Evolutionary conservation across 2,797 vertebrate genomes (phyloP), one percentile per base, ranked within the genome.

Genomic region (Mustela erminea): DNA sequence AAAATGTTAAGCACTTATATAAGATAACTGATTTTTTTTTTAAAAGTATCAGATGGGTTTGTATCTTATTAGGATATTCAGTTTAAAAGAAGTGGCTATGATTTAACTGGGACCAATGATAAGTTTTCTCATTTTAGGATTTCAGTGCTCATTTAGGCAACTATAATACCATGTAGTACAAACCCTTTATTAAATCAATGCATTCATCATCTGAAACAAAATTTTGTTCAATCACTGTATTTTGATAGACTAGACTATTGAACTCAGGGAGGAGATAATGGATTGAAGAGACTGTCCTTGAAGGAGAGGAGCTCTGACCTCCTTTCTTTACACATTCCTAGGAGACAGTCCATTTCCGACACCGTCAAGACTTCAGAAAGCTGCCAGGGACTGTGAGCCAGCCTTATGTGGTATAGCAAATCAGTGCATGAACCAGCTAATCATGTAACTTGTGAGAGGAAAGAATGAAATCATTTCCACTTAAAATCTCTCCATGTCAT

Each of bases 141-240:
- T 98, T 98, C 97, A 97, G 95, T 97, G 97, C 96, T 98, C 98
- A 97, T 98, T 98, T 98, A 94, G 80, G 96, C 88, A 98, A 98
- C 98, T 97, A 95, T 97, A 96, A 97, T 81, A 90, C 77, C 96
- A 94, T 96, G 68, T 83, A 96, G 89, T 89, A 98, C 96, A 98
- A 98, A 97, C 86, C 89, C 93, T 96, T 96, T 98, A 98, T 98
- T 98, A 98, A 98, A 98, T 98, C 96, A 98, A 11, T 96, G 87
- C 21, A 95, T 97, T 98, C 94, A 97, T 98, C 98, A 98, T 96
- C 95, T 98, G 96, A 98, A 98, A 98, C 98, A 97, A 97, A 98
- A 97, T 98, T 98, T 98, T 98, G 98, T 98, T 98, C 98, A 98
- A 72, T 98, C 97, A 96, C 85, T 97, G 68, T 98, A 97, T 98